These are phyloP conservation scores for Marasmarcha lunaedactyla DNA, from an alignment of 2,888 invertebrate species.

Conservation along the genomic window DNA sequence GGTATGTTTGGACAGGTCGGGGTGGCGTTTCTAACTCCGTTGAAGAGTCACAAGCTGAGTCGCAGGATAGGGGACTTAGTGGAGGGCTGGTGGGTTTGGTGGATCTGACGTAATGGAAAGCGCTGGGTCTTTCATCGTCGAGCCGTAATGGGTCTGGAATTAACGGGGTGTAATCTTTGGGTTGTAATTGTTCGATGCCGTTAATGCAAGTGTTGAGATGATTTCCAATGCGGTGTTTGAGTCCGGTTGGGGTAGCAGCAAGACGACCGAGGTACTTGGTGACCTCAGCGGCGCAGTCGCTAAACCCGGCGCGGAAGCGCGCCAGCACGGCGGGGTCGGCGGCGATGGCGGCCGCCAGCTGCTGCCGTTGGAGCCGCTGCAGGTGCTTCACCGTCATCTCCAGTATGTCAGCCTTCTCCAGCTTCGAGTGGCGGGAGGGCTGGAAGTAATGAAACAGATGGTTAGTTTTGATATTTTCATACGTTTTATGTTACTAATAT, in stretches of 20 bases:
- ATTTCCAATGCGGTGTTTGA: conserved; percentile 74
- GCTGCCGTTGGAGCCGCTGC: conserved; percentile 89
- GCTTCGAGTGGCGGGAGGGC: conserved; percentile 92
- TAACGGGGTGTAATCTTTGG: conserved; percentile 64
- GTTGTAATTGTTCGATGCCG: conserved; percentile 54
- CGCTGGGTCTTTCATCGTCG: conserved; percentile 55
- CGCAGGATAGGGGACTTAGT: conserved; percentile 78
- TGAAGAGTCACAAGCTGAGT: conserved; percentile 75
- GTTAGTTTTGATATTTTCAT: too few species aligned
- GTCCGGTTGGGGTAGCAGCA: conserved; percentile 70
- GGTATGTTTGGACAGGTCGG: conserved; percentile 46
- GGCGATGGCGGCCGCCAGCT: conserved; percentile 83
- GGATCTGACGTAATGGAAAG: conserved; percentile 50
- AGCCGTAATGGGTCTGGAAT: conserved; percentile 61
- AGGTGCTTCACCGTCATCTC: conserved; percentile 96
- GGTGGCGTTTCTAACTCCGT: conserved; percentile 67
- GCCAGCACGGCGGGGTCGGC: conserved; percentile 87
- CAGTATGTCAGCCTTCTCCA: conserved; percentile 96
- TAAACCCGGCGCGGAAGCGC: conserved; percentile 88
- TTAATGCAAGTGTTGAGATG: conserved; percentile 76
- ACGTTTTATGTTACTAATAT: neutral
- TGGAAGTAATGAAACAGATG: conserved; percentile 53
- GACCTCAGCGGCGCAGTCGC: conserved; percentile 89
- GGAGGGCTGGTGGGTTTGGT: conserved; percentile 74
- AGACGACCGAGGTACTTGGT: conserved; percentile 76